phyloP scores from a whole-genome alignment of 2,113 vertebrate species.

The Cyanoliseus patagonus region DNA sequence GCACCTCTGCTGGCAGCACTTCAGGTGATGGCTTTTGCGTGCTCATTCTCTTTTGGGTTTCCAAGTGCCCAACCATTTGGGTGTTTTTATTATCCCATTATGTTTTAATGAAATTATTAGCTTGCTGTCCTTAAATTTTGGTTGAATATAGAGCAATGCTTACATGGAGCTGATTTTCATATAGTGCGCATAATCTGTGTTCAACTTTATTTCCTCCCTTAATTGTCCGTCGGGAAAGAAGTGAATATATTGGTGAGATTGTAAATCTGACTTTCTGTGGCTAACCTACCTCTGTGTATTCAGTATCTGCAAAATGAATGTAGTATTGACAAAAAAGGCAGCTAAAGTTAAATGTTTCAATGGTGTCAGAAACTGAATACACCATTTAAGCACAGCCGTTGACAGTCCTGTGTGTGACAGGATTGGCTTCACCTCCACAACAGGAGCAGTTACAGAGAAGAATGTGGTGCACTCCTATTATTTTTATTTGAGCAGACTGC shows the following conservation, averaged over 20 bases:
- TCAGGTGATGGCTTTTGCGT: background rate
- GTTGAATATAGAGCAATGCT: background rate
- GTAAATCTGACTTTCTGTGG: background rate
- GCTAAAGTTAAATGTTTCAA: background rate
- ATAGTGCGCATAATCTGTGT: background rate
- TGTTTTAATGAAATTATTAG: background rate
- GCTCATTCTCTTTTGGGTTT: background rate
- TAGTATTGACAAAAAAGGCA: background rate
- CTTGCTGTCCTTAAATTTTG: background rate
- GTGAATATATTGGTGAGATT: background rate
- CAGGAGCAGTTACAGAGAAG: background rate
- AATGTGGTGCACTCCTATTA: fast-evolving
- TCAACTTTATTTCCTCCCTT: background rate
- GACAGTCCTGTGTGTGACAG: background rate
- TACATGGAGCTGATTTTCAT: background rate
- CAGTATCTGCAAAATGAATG: background rate
- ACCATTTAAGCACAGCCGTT: fast-evolving
- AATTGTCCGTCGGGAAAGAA: background rate
- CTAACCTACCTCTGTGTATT: background rate
- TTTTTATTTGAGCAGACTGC: background rate
- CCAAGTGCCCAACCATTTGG: background rate
- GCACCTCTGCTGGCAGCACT: background rate
- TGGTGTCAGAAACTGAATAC: background rate
- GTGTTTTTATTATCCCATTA: background rate
- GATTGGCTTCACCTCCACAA: background rate